Conservation (phyloP, 2,888 invertebrate species). For the Aleiodes leptofemur region DNA sequence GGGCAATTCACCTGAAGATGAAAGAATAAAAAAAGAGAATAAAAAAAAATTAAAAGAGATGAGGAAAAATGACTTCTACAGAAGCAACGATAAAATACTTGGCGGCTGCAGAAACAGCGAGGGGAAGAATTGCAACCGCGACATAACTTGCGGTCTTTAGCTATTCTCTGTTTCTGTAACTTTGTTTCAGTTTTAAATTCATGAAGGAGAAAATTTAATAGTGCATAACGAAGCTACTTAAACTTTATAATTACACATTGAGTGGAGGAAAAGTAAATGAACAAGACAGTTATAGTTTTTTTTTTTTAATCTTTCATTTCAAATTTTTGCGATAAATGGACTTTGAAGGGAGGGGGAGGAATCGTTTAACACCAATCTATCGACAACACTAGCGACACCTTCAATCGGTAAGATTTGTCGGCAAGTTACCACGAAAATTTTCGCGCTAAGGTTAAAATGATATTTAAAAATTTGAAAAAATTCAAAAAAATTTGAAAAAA, state of each 20-base stretch:
- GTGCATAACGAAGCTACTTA: neutral
- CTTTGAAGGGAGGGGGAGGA: no score
- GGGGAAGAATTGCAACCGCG: conserved; percentile 22
- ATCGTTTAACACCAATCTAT: no score
- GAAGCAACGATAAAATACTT: conserved; percentile 24
- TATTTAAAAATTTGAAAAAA: no score
- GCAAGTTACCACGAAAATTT: conserved; percentile 14
- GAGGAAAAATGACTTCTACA: conserved; percentile 20
- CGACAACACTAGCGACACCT: conserved; percentile 8
- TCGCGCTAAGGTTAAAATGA: no score
- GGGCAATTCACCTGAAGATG: conserved; percentile 21
- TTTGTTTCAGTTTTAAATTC: conserved; percentile 11
- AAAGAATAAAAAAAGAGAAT: neutral
- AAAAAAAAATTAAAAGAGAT: neutral
- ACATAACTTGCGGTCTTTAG: conserved; percentile 26
- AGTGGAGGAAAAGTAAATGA: neutral
- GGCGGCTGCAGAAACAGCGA: neutral
- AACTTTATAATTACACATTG: neutral
- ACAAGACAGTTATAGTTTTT: neutral
- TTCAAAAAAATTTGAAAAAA: no score
- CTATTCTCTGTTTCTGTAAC: conserved; percentile 3
- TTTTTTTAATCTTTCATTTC: neutral
- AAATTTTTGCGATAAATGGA: neutral
- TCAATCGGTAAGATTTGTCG: conserved; percentile 2
- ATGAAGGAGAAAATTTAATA: neutral